Evolutionary conservation across 2,888 invertebrate species (phyloP), one percentile per base, ranked within the genome.

Genomic region (Myopa testacea): DNA sequence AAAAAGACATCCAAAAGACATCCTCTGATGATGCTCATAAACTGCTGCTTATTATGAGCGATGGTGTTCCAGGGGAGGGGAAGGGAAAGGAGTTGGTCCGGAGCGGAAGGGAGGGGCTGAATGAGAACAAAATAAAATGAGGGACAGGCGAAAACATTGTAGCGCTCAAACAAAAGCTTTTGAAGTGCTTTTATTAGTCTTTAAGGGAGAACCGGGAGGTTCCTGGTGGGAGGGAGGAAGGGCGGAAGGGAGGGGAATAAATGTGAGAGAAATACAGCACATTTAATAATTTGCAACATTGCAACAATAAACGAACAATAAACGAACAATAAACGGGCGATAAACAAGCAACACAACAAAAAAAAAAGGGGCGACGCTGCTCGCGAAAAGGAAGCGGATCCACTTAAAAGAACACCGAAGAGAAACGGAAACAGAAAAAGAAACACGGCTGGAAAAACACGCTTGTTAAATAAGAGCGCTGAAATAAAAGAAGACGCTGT

Each of bases 401-500:
- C 69, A 55, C 40, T 75, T 63, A 78, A 76, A 78, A 75, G 40
- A n/a, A 19, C 55, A 5, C 7, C 74, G 78, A 78, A 80, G 71
- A 78, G 77, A 77, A 80, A 78, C 78, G 63, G 78, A 14, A 75
- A 68, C 75, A 78, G 79, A 79, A 74, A 67, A 16, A 71, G 67
- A 76, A 77, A 79, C 10, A 76, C 34, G 6, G 50, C 55, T 6
- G n/a, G 34, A 63, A 74, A 4, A 52, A 63, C 38, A 38, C 60
- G 63, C n/a, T 8, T 62, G 38, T 63, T 10, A 50, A 63, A 55
- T 2, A 68, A 19, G 6, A 75, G 38, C 19, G 38, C 4, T 40
- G 19, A 19, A 34, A 70, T 19, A 40, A 60, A 58, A 34, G 45
- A 26, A 26, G 26, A 26, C 1, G 45, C 1, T 10, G 45, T 1